Evolutionary conservation across 2,113 vertebrate genomes (phyloP).

Genomic region (Stomatorhinus ivindoensis): DNA sequence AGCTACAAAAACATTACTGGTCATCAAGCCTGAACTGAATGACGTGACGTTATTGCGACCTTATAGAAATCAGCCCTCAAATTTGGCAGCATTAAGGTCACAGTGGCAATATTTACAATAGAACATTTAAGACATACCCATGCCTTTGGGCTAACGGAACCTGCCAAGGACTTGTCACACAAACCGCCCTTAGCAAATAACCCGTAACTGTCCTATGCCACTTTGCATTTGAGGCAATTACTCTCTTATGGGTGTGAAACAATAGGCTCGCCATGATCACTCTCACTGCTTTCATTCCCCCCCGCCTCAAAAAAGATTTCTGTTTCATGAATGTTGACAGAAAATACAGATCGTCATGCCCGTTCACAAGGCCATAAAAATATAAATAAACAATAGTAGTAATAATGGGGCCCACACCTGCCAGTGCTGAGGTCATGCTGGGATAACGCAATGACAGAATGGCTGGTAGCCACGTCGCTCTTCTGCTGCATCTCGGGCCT

Average conservation of each 20-base stretch:
- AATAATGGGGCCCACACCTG: neutral
- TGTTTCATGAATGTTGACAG: slow-evolving; percentile 44
- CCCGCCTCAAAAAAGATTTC: neutral
- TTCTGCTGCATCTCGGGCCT: neutral
- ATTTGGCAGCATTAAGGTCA: slow-evolving; percentile 12
- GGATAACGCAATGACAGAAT: neutral
- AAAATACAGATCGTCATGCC: neutral
- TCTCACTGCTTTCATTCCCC: neutral
- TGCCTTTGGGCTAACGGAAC: slow-evolving; percentile 40
- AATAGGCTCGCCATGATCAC: slow-evolving; percentile 22
- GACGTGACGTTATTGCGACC: slow-evolving; percentile 26
- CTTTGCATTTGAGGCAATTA: slow-evolving; percentile 45
- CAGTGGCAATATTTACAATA: slow-evolving; percentile 46
- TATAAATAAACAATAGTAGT: neutral
- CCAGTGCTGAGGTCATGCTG: neutral
- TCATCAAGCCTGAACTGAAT: neutral
- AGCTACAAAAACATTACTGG: neutral
- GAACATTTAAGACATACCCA: slow-evolving; percentile 55
- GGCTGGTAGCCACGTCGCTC: neutral
- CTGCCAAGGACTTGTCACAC: slow-evolving; percentile 60
- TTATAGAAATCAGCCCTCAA: neutral
- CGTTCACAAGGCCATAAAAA: neutral
- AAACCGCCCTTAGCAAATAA: slow-evolving; percentile 44
- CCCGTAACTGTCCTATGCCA: slow-evolving; percentile 42
- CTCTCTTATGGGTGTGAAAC: slow-evolving; percentile 41